Base-by-base conservation (phyloP, 2,888 invertebrate genomes). In the Aleiodes testaceus region DNA sequence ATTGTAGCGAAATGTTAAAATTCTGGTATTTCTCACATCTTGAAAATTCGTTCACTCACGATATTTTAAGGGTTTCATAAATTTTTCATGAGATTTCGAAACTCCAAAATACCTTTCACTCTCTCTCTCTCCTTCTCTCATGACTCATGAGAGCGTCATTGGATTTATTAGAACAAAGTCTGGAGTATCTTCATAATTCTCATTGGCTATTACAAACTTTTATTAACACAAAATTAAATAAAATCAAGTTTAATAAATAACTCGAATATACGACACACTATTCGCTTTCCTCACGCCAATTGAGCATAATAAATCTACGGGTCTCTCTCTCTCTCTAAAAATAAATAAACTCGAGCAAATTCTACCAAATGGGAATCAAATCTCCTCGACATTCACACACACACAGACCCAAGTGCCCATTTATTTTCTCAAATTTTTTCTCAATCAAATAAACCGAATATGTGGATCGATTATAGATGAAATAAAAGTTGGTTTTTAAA, bases 191-290 rank as follows among this genome's bases (percentile, higher is more conserved):
- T 82, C 74, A 79, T 79, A 76, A 79, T 77, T 80, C 79, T 77
- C 76, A 81, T 82, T 81, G 79, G 81, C 81, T 80, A 63, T 18
- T 26, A 18, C 47, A 20, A 45, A 22, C 45, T 26, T 18, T 84
- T 82, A 85, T 82, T 82, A 80, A 79, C 73, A 70, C 73, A 76
- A 79, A 83, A 85, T 84, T 83, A 78, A 85, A 86, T 86, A 82
- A 85, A 82, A 81, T 82, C 80, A 78, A 81, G 80, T 80, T 36
- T 79, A 79, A 81, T 79, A 81, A 82, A 77, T 77, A 79, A 77
- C 75, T 67, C 65, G 22, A 63, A 63, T 55, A 22, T 59, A 30
- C 72, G 70, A 66, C 67, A 68, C 74, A 74, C 80, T 81, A 79
- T 76, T 77, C 72, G 70, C 78, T 79, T 76, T 81, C 81, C 81